These are phyloP conservation scores for Nudaria mundana DNA, from an alignment of 2,888 invertebrate species.

Conservation along the genomic window DNA sequence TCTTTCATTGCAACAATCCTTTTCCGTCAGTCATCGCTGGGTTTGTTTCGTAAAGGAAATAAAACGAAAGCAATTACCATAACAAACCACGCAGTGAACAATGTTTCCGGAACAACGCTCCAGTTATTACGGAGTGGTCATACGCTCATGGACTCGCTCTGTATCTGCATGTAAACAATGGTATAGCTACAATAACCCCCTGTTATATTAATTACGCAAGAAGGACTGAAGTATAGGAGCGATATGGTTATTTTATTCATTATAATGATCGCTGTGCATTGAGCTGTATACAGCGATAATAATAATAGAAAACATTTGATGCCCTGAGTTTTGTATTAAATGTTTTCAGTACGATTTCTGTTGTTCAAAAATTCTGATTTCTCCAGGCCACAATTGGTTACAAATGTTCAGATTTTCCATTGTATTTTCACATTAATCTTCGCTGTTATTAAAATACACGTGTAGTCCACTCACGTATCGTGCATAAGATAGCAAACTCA, in stretches of 20 bases:
- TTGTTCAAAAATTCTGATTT: neutral
- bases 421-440: no score
- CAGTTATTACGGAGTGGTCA: conserved; percentile 37
- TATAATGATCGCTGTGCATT: neutral
- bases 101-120: conserved; percentile 56
- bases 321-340: no score
- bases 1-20: conserved; percentile 18
- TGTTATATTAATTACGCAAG: conserved; percentile 10
- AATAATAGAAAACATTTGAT: neutral
- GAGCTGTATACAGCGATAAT: neutral
- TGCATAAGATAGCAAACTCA: no score
- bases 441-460: no score
- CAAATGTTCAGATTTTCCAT: no score
- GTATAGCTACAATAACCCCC: conserved; percentile 9
- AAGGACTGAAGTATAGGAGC: conserved; percentile 14
- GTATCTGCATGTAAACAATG: conserved; percentile 9
- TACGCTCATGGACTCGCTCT: conserved; percentile 14
- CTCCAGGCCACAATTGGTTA: neutral
- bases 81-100: conserved; percentile 40
- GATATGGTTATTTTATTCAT: conserved; percentile 1
- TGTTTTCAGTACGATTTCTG: neutral
- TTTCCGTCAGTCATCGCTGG: conserved; percentile 19
- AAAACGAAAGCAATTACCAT: conserved; percentile 43
- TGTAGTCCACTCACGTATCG: no score
- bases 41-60: conserved; percentile 42